Evolutionary conservation across 2,113 vertebrate species (phyloP).

Genomic region (Cryptomyrus ogoouensis): DNA sequence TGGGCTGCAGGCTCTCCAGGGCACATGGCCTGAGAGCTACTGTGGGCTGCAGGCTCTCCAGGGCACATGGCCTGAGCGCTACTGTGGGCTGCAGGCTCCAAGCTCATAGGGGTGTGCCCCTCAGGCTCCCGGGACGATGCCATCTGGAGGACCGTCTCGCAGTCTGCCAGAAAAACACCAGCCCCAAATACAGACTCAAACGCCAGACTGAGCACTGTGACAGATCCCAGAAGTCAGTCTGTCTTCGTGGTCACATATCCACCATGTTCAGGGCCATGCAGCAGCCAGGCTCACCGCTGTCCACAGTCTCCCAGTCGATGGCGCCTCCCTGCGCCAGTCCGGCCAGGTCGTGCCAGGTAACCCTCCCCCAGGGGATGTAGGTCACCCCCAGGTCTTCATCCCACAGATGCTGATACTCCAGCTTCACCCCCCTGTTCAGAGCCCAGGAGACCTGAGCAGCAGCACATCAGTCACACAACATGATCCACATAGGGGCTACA

Average conservation of each 20-base stretch:
- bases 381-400: constrained; percentile 94
- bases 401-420: constrained; percentile 79
- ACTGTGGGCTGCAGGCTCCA: background rate
- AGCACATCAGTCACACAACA: background rate
- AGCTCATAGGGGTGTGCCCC: background rate
- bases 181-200: background rate
- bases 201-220: background rate
- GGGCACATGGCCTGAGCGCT: background rate
- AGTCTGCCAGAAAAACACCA: background rate
- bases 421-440: constrained; percentile 77
- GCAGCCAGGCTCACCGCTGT: background rate
- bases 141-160: background rate
- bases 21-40: too few species aligned
- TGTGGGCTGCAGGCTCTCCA: too few species aligned
- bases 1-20: background rate
- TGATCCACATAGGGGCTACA: background rate
- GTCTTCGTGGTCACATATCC: background rate
- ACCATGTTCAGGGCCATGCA: background rate
- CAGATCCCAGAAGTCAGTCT: background rate
- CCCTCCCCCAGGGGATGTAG: constrained; percentile 78
- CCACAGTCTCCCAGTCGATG: background rate
- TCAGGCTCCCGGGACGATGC: background rate
- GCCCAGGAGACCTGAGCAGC: constrained; percentile 75
- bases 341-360: constrained; percentile 90
- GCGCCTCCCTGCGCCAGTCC: background rate